Evolutionary conservation across 2,113 vertebrate species (phyloP).

Genomic region (Halichoeres trimaculatus): DNA sequence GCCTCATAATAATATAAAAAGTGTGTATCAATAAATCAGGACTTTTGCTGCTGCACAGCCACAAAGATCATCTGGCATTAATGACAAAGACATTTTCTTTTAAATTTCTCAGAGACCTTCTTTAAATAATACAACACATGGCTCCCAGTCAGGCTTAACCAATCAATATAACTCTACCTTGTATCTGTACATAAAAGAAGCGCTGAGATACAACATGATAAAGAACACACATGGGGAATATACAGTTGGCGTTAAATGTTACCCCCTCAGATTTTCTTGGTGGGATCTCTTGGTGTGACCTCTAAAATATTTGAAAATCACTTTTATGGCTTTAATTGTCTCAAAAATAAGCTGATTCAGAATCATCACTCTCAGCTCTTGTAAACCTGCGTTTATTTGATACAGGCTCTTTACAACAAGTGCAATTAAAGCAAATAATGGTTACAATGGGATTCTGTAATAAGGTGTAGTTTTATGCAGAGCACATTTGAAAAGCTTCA

Average conservation of each 20-base stretch:
- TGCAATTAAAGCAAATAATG: background rate
- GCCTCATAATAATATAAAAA: background rate
- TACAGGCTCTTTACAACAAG: background rate
- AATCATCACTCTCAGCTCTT: background rate
- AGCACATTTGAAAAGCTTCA: constrained; percentile 1
- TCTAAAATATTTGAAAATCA: background rate
- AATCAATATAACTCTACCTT: background rate
- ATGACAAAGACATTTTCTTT: background rate
- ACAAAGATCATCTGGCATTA: background rate
- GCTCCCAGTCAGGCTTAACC: background rate
- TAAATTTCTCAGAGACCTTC: background rate
- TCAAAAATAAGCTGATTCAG: background rate
- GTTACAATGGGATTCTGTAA: background rate
- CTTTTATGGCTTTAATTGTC: background rate
- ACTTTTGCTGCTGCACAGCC: background rate
- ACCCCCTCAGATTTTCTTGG: background rate
- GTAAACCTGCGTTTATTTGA: constrained; percentile 1
- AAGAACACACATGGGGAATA: background rate
- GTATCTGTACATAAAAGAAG: background rate
- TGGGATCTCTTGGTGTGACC: background rate
- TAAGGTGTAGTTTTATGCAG: background rate
- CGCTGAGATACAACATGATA: background rate
- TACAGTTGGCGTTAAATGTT: background rate
- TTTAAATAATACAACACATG: background rate
- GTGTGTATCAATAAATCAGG: background rate